A percentile compares a stretch with the other conserved stretches of the same genome.
phyloP scores from a whole-genome alignment of 2,797 vertebrate genomes.

The Phoeniculus purpureus region DNA sequence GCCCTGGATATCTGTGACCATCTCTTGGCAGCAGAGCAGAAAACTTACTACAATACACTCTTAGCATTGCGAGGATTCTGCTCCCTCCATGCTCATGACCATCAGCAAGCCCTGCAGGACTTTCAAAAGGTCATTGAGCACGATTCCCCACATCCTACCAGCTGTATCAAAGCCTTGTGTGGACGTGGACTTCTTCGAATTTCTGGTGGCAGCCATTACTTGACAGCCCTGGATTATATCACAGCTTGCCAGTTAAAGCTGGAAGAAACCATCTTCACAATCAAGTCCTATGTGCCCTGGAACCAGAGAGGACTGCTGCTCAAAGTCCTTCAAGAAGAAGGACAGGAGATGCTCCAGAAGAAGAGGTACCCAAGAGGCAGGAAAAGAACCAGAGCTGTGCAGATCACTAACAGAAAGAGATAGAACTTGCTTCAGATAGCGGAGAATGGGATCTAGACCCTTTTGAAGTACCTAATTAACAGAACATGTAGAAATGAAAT shows the following conservation, averaged over 20 bases:
- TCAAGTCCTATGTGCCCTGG: constrained; percentile 93
- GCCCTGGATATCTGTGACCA: constrained; percentile 86
- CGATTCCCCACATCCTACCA: constrained; percentile 83
- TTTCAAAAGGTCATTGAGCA: constrained; percentile 92
- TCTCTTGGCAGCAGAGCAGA: constrained; percentile 80
- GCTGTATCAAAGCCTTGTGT: constrained; percentile 92
- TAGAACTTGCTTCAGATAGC: background rate
- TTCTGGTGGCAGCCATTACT: constrained; percentile 82
- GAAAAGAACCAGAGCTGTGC: constrained; percentile 12
- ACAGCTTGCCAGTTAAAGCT: constrained; percentile 88
- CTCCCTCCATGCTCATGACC: constrained; percentile 81
- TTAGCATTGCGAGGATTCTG: constrained; percentile 90
- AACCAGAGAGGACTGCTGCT: constrained; percentile 90
- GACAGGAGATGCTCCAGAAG: constrained; percentile 85
- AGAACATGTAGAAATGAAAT: background rate
- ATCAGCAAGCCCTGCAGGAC: constrained; percentile 83
- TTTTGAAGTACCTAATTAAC: background rate
- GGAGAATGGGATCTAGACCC: background rate
- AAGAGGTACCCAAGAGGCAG: background rate
- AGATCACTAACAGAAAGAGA: constrained; percentile 65
- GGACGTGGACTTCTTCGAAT: constrained; percentile 90
- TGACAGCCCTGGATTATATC: constrained; percentile 91
- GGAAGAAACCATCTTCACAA: constrained; percentile 85
- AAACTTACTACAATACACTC: constrained; percentile 86
- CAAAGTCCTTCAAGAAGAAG: constrained; percentile 90